Evolutionary conservation across 1,140 invertebrate species (phyloP), one percentile per base, ranked within the genome.

Genomic region (Drosophila erecta): DNA sequence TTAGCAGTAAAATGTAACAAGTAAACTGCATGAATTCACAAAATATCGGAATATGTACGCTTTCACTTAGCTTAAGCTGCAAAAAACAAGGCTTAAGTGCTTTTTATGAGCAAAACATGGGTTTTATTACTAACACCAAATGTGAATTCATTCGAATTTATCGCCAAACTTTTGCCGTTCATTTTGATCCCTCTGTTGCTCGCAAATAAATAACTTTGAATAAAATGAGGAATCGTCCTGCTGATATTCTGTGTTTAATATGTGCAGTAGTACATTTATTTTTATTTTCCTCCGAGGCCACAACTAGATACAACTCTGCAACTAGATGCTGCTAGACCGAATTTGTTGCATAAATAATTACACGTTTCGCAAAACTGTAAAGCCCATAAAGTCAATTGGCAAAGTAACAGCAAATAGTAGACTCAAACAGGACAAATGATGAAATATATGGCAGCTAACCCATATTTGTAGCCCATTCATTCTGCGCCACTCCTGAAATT

Each of bases 381-480:
- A 33, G 17, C 15, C 22, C 33, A 66, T 27, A 49, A 6, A 15
- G n/a, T 10, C 35, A 14, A 64, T 17, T 14, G 17, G 17, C 22
- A 33, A 64, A 66, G 14, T 14, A 38, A 38, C 15, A 20, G 17
- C n/a, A 47, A 50, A 65, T 67, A 27, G 22, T 64, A 15, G 41
- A 24, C 44, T 40, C 17, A 11, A 62, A 33, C 37, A 15, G 60
- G 55, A 59, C 38, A 67, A 64, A 40, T 65, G 59, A 65, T 67
- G 59, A 67, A 65, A 65, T 51, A 64, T 51, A 67, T 41, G 20
- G 35, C 44, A 33, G 33, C 61, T 65, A 67, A 62, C 59, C 64
- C 64, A 67, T 67, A 64, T 64, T 66, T 64, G 64, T 43, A 62
- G 30, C 44, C 27, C 46, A 65, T 67, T 51, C 37, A 65, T 43